These are phyloP conservation scores for Actinemys pallida DNA, from an alignment of 2,113 vertebrate species.

Conservation along the genomic window DNA sequence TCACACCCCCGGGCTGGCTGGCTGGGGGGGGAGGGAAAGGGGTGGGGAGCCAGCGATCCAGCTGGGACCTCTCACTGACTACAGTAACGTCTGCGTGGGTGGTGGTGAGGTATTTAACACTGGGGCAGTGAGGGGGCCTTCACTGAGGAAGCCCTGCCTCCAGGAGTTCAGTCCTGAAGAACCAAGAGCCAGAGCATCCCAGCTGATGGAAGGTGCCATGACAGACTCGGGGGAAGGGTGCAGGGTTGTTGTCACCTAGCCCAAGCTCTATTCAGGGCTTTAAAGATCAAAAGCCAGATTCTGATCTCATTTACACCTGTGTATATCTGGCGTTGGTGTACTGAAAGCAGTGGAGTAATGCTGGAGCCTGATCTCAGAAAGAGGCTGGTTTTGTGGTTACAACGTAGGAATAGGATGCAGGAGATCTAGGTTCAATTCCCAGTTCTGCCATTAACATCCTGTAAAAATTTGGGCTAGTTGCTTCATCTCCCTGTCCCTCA, in stretches of 20 bases:
- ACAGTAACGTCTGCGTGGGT: background rate
- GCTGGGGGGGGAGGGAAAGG: background rate
- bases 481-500: background rate
- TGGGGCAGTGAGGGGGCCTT: background rate
- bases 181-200: background rate
- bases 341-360: background rate
- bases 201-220: background rate
- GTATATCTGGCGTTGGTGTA: background rate
- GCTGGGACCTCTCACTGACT: background rate
- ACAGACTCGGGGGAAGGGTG: background rate
- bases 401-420: background rate
- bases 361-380: background rate
- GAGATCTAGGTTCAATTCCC: background rate
- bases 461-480: background rate
- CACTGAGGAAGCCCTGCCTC: background rate
- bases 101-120: background rate
- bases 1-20: background rate
- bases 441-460: background rate
- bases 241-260: slow-evolving; percentile 11
- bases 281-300: background rate
- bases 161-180: background rate
- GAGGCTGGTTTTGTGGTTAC: slow-evolving; percentile 15
- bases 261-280: background rate
- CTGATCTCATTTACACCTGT: background rate
- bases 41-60: background rate